Evolutionary conservation across 64 coral and sea anemone genomes (phyloP), one percentile per base, ranked within the genome.

Genomic region (Anthopleura sola): DNA sequence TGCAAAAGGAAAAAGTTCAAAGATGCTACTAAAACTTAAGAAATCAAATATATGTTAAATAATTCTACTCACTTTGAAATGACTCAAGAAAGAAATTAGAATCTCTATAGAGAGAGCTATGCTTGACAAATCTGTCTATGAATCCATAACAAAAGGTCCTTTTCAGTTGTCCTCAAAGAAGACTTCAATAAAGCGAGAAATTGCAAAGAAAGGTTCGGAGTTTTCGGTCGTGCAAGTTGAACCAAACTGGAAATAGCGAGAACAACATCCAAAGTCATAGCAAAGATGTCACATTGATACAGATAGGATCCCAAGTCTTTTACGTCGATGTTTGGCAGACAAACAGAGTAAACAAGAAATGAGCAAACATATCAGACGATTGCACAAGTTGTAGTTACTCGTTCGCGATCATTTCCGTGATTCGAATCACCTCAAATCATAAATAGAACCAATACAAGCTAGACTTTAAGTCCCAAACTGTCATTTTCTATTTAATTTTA

Each of bases 401-500:
- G n/a, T 48, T 37, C 8, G 20, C 76, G 76, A 48, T 79, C 44
- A 37, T 79, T 79, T 79, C 76, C 76, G 76, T 48, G 76, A 79
- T 79, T 21, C 44, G 76, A 79, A 79, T 37, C 37, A 38, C 2
- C 66, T 71, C n/a, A 79, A 44, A 79, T 48, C 76, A 44, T 79
- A 79, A 77, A 38, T 38, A 79, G 20, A 79, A 23, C 76, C 23
- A 79, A 48, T 33, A 79, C 15, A 79, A 15, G 19, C 44, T 48
- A 79, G 23, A 79, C 76, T 79, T 48, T 48, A 79, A 79, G 44
- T 13, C 36, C 31, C 36, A 44, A 46, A 44, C 36, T 44, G 44
- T 79, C 76, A 48, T 44, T 44, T 44, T 79, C 76, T 79, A 79
- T 79, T 47, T 28, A 44, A 79, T 79, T 71, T 71, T 71, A 71